These are phyloP conservation scores for Scrobipalpa costella DNA, from an alignment of 2,888 invertebrate species.

Conservation along the genomic window DNA sequence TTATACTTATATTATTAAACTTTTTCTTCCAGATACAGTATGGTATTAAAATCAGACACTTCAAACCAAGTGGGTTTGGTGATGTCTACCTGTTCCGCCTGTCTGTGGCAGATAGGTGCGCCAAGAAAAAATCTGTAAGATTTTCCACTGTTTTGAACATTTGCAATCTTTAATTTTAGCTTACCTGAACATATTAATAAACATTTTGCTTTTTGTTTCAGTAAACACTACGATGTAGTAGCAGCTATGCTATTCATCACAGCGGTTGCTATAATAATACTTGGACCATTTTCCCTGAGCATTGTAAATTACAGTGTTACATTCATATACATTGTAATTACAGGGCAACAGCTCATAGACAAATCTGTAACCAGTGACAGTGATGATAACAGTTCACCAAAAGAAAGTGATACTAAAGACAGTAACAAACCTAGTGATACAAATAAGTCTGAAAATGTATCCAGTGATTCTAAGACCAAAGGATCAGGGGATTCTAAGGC, in stretches of 20 bases:
- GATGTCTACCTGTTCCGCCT: slow-evolving; percentile 80
- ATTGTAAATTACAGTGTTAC: slow-evolving; percentile 82
- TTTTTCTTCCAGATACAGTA: slow-evolving; percentile 72
- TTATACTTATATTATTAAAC: too few species aligned
- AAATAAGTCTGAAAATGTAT: slow-evolving; percentile 30
- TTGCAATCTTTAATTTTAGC: neutral
- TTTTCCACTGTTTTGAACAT: slow-evolving; percentile 26
- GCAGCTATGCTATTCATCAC: slow-evolving; percentile 74
- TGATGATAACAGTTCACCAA: slow-evolving; percentile 22
- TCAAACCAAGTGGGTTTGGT: slow-evolving; percentile 81
- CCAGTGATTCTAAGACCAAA: slow-evolving; percentile 10
- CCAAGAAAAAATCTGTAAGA: slow-evolving; percentile 84
- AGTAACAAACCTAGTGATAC: slow-evolving; percentile 25
- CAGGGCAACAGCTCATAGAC: slow-evolving; percentile 79
- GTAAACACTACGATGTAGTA: slow-evolving; percentile 70
- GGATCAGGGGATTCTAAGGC: slow-evolving; percentile 10
- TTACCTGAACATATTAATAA: neutral
- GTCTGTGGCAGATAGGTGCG: slow-evolving; percentile 85
- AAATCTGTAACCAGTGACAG: slow-evolving; percentile 29
- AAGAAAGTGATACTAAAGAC: slow-evolving; percentile 24
- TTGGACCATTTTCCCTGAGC: slow-evolving; percentile 82
- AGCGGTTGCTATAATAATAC: slow-evolving; percentile 78
- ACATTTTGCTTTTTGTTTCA: slow-evolving; percentile 57
- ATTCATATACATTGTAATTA: slow-evolving; percentile 76
- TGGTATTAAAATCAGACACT: slow-evolving; percentile 82